These are phyloP conservation scores for Mycteria americana DNA, from an alignment of 2,797 vertebrate species.

Conservation along the genomic window DNA sequence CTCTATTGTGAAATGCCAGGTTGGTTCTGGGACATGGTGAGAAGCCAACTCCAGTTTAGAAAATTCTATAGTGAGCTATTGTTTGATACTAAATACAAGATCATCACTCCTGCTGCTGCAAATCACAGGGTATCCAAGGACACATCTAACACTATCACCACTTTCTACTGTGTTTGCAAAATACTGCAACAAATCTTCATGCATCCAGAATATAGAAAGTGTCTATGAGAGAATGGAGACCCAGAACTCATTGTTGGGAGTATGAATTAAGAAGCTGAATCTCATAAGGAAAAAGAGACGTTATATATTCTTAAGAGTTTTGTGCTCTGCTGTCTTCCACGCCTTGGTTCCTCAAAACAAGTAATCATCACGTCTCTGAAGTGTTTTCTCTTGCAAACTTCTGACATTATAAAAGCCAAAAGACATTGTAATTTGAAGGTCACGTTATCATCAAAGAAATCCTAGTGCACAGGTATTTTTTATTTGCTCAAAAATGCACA, in stretches of 20 bases:
- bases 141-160: neutral
- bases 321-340: neutral
- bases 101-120: conserved; percentile 3
- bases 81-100: conserved; percentile 15
- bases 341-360: neutral
- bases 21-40: conserved; percentile 40
- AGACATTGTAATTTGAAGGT: neutral
- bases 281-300: neutral
- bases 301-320: neutral
- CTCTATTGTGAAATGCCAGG: conserved; percentile 58
- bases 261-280: neutral
- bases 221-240: neutral
- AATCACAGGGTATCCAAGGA: conserved; percentile 34
- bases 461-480: neutral
- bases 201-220: neutral
- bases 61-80: conserved; percentile 42
- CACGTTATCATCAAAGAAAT: neutral
- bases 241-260: neutral
- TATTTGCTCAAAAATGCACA: neutral
- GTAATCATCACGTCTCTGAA: neutral
- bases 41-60: conserved; percentile 10
- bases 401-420: neutral
- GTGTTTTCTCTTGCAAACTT: neutral
- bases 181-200: neutral
- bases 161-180: conserved; percentile 34